phyloP scores from a whole-genome alignment of 2,888 invertebrate genomes.

The Agrotis puta region DNA sequence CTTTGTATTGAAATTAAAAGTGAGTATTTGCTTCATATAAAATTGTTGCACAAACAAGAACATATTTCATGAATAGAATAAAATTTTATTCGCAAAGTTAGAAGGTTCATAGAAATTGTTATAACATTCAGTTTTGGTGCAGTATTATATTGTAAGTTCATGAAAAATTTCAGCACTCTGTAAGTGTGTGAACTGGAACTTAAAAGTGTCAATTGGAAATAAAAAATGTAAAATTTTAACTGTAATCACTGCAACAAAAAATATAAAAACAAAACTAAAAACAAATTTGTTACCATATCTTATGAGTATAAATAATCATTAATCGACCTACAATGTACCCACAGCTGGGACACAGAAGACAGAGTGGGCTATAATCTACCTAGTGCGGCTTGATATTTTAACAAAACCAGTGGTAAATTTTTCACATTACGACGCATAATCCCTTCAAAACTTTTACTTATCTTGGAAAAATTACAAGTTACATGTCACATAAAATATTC shows the following conservation, averaged over 20 bases:
- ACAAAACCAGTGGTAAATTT: background rate
- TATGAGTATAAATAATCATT: no score
- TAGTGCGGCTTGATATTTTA: no score
- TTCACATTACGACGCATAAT: background rate
- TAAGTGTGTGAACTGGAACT: background rate
- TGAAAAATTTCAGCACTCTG: background rate
- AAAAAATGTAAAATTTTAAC: no score
- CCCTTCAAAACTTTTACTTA: background rate
- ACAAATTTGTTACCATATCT: background rate
- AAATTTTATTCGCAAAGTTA: constrained; percentile 1
- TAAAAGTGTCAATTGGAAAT: no score
- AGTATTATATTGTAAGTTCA: background rate
- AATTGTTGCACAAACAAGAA: constrained; percentile 19
- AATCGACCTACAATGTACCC: no score
- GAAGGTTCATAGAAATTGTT: background rate
- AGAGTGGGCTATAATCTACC: no score
- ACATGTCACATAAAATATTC: constrained; percentile 32
- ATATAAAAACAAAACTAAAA: background rate
- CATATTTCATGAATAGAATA: background rate
- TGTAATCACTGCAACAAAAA: background rate
- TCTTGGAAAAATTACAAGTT: constrained; percentile 9
- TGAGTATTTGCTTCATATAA: background rate
- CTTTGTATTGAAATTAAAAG: background rate
- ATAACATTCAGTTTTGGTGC: background rate
- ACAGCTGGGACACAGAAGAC: no score